These are phyloP conservation scores for Lithophane socia DNA, from an alignment of 2,888 invertebrate species.

Conservation along the genomic window DNA sequence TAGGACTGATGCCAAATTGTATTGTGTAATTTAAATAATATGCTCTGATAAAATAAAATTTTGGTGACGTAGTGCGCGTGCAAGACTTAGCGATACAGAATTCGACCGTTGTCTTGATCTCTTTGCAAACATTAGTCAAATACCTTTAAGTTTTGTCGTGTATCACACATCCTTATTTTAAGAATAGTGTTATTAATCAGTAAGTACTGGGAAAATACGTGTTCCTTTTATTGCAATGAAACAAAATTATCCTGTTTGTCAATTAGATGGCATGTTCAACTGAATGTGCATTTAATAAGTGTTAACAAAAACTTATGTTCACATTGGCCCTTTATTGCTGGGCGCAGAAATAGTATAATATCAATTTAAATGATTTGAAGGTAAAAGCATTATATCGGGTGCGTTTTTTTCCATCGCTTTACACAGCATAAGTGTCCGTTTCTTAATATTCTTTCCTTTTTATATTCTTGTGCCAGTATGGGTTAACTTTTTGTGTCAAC, in stretches of 20 bases:
- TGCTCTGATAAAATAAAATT: neutral
- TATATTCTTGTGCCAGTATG: neutral
- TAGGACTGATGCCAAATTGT: constrained; percentile 43
- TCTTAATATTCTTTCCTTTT: neutral
- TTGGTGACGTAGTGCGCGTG: neutral
- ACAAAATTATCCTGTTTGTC: constrained; percentile 41
- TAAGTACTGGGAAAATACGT: constrained; percentile 37
- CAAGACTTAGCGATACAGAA: constrained; percentile 10
- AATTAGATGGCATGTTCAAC: constrained; percentile 1
- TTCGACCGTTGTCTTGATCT: neutral
- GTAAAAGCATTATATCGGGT: neutral
- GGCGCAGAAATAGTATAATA: neutral
- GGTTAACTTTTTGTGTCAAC: constrained; percentile 7
- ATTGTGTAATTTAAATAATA: constrained; percentile 33
- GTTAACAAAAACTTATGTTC: neutral
- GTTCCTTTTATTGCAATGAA: constrained; percentile 8
- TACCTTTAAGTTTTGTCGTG: neutral
- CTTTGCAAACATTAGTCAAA: constrained; percentile 1
- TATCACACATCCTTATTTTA: constrained; percentile 4
- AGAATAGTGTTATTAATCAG: constrained; percentile 2
- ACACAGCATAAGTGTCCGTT: neutral
- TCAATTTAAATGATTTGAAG: neutral
- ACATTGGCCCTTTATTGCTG: no score
- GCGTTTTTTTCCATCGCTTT: neutral
- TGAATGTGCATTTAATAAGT: neutral